phyloP scores from a whole-genome alignment of 1,140 invertebrate species.

The Drosophila asahinai region DNA sequence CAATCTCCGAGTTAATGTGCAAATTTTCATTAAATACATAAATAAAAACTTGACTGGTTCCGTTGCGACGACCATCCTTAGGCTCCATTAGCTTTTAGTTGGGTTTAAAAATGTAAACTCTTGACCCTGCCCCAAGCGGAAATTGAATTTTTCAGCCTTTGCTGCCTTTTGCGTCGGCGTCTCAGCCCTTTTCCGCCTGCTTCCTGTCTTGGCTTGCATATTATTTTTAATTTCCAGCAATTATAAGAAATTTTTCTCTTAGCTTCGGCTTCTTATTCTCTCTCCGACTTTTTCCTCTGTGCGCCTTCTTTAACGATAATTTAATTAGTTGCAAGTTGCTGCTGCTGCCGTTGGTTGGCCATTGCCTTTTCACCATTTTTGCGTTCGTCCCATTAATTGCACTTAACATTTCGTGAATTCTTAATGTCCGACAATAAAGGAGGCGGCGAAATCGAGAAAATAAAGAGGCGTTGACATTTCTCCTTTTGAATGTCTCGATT shows the following conservation, averaged over 20 bases:
- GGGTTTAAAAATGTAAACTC: constrained; percentile 12
- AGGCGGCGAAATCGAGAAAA: constrained; percentile 20
- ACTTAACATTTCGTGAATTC: constrained; percentile 75
- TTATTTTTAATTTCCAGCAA: constrained; percentile 65
- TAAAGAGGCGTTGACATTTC: constrained; percentile 31
- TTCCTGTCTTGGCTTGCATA: constrained; percentile 24
- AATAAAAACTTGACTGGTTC: constrained; percentile 19
- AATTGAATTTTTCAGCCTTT: constrained; percentile 71
- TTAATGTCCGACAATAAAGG: constrained; percentile 50
- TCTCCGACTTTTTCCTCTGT: constrained; percentile 6
- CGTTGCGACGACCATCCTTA: constrained; percentile 4
- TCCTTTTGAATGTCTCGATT: constrained; percentile 52
- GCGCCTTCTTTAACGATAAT: constrained; percentile 65
- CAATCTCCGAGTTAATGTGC: constrained; percentile 15
- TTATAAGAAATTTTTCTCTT: constrained; percentile 64
- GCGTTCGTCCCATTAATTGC: constrained; percentile 69
- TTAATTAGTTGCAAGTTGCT: constrained; percentile 75
- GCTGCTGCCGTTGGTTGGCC: constrained; percentile 31
- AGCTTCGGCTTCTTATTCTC: constrained; percentile 8
- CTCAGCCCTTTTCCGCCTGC: constrained; percentile 15
- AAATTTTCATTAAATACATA: constrained; percentile 23
- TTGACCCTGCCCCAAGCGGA: constrained; percentile 39
- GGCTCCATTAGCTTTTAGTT: constrained; percentile 42
- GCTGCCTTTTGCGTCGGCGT: constrained; percentile 19
- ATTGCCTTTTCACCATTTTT: constrained; percentile 39